phyloP scores from a whole-genome alignment of 2,888 invertebrate species.

The Philereme vetulata region DNA sequence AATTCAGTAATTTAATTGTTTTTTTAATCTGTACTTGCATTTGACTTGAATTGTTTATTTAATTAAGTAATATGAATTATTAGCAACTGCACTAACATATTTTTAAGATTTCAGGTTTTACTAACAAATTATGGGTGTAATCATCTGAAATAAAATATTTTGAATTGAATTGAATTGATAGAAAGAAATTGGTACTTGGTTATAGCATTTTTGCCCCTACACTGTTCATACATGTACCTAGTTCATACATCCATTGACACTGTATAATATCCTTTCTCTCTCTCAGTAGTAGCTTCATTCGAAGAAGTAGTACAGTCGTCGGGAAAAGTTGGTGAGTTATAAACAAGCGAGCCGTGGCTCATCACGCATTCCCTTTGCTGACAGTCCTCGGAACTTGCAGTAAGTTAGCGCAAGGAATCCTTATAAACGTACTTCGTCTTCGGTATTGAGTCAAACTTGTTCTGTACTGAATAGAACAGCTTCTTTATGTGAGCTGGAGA shows the following conservation, averaged over 20 bases:
- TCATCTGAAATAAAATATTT: too few relatives aligned
- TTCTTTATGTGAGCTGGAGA: too few relatives aligned
- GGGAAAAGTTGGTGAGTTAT: constrained; percentile 28
- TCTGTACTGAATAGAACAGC: too few relatives aligned
- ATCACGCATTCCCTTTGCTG: constrained; percentile 68
- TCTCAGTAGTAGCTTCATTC: background rate
- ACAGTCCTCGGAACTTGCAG: constrained; percentile 7
- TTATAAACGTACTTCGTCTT: background rate
- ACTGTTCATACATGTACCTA: background rate
- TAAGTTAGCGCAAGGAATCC: constrained; percentile 40
- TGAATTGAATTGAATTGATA: too few relatives aligned
- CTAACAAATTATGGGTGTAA: too few relatives aligned
- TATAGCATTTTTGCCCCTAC: background rate
- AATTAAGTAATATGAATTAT: too few relatives aligned
- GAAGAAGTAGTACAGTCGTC: constrained; percentile 20
- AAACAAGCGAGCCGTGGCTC: constrained; percentile 46
- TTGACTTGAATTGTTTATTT: too few relatives aligned
- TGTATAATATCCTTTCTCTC: constrained; percentile 2
- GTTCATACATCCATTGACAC: background rate
- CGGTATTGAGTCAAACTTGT: too few relatives aligned
- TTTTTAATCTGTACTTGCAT: too few relatives aligned
- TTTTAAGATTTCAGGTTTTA: too few relatives aligned
- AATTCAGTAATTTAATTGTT: too few relatives aligned
- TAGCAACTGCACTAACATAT: too few relatives aligned
- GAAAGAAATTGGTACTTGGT: background rate